These are phyloP conservation scores for Marasmarcha lunaedactyla DNA, from an alignment of 2,888 invertebrate species.

Conservation along the genomic window DNA sequence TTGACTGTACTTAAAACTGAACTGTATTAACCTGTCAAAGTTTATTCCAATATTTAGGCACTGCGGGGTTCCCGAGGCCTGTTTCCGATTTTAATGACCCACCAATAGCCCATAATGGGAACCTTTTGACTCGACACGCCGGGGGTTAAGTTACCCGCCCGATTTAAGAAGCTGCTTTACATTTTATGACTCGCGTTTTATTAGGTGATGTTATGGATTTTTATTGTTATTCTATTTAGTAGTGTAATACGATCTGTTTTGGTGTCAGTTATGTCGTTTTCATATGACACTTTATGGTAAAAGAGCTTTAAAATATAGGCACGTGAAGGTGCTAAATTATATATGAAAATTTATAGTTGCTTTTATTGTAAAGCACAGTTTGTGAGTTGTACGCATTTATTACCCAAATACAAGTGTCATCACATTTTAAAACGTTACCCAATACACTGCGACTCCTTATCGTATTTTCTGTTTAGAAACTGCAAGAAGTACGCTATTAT, in stretches of 20 bases:
- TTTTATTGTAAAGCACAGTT: no score
- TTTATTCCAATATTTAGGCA: slow-evolving; percentile 21
- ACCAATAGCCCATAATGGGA: slow-evolving; percentile 41
- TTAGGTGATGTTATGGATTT: background rate
- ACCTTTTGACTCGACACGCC: slow-evolving; percentile 33
- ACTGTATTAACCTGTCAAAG: slow-evolving; percentile 6
- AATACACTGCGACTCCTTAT: no score
- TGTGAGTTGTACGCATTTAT: no score
- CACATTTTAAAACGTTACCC: no score
- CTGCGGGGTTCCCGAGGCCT: slow-evolving; percentile 23
- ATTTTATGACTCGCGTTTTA: background rate
- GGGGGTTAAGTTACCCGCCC: slow-evolving; percentile 35
- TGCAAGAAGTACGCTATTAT: no score
- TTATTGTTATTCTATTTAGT: slow-evolving; percentile 5
- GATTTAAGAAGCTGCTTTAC: slow-evolving; percentile 16
- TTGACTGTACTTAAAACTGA: background rate
- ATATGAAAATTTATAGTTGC: no score
- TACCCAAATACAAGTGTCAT: no score
- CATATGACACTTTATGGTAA: background rate
- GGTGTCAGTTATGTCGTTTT: slow-evolving; percentile 1
- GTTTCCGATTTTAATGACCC: slow-evolving; percentile 35
- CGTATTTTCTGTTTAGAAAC: no score
- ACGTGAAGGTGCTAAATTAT: no score
- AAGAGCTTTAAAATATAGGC: no score
- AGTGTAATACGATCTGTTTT: slow-evolving; percentile 9